These are phyloP conservation scores for human (Homo sapiens) DNA, from an alignment of 2,113 vertebrate species.

Conservation along the genomic window GRCh38 chr12:61941001-61941500, in stretches of 20 bases:
- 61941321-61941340: neutral
- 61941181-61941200: neutral
- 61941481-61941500: too few species aligned
- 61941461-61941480: too few species aligned
- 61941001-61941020: neutral
- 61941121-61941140: neutral
- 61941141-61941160: neutral
- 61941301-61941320: neutral
- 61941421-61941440: slow-evolving; percentile 27
- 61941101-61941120: neutral
- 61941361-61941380: neutral
- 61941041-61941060: neutral
- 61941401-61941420: neutral
- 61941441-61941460: too few species aligned
- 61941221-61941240: neutral
- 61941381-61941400: neutral
- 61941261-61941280: neutral
- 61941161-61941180: neutral
- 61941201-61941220: neutral
- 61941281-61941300: slow-evolving; percentile 25
- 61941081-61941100: neutral
- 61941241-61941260: neutral
- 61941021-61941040: neutral
- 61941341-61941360: neutral
- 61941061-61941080: neutral